A percentile compares a stretch with the other conserved stretches of the same genome.
These are phyloP conservation scores for Epirrhoe alternata DNA, from an alignment of 2,888 invertebrate genomes.

Conservation along the genomic window DNA sequence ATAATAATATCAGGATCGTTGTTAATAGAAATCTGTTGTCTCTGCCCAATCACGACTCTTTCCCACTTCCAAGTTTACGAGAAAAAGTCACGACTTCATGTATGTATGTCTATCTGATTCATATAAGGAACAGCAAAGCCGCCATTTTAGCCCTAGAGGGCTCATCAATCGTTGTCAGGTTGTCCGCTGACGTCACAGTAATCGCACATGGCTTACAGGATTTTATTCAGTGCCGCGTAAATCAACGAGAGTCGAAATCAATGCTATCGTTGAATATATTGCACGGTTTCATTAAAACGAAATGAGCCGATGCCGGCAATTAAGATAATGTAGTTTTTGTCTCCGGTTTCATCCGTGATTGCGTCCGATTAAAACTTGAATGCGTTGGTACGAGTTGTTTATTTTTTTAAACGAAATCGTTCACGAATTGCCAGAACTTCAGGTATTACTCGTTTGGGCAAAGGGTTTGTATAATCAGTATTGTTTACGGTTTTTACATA, in stretches of 20 bases:
- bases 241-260: not conserved
- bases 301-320: slow-evolving; percentile 1
- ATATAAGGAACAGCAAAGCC: not conserved
- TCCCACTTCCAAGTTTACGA: no score
- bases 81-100: no score
- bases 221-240: slow-evolving; percentile 2
- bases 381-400: not conserved
- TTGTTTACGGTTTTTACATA: no score
- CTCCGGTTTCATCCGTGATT: not conserved
- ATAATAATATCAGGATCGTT: no score
- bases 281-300: not conserved
- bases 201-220: not conserved
- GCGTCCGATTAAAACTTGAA: slow-evolving; percentile 1
- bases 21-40: no score
- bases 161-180: not conserved
- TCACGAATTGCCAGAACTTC: no score
- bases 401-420: no score
- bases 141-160: no score
- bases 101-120: no score
- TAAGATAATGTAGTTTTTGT: not conserved
- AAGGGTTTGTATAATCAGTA: no score
- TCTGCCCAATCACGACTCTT: no score
- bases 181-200: not conserved
- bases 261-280: not conserved
- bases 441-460: no score